phyloP scores from a whole-genome alignment of 2,888 invertebrate species.

The Melinaea menophilus region DNA sequence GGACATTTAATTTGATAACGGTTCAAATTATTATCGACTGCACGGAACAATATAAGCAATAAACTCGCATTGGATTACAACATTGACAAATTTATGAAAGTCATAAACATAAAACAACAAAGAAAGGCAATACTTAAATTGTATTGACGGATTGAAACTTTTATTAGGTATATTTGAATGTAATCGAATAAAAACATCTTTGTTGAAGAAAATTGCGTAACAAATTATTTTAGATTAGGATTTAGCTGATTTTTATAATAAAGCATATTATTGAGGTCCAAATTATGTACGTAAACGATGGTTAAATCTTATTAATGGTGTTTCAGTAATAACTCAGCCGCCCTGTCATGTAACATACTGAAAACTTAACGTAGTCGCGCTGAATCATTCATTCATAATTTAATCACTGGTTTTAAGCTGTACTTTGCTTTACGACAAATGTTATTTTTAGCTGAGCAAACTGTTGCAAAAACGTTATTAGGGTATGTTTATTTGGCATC shows the following conservation, averaged over 20 bases:
- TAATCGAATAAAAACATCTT: constrained; percentile 6
- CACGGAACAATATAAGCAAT: constrained; percentile 22
- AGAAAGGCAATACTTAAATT: constrained; percentile 21
- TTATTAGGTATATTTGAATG: constrained; percentile 22
- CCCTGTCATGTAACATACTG: too few species aligned
- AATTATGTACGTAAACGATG: too few species aligned
- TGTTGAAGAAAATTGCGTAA: constrained; percentile 15
- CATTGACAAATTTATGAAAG: constrained; percentile 30
- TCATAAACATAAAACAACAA: constrained; percentile 24
- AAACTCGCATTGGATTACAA: constrained; percentile 28
- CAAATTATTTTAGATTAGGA: constrained; percentile 8
- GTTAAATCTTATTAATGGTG: too few species aligned
- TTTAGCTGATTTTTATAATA: neutral
- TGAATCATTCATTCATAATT: too few species aligned
- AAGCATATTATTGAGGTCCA: too few species aligned
- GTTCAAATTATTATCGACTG: constrained; percentile 19
- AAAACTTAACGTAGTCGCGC: too few species aligned
- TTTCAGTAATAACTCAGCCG: too few species aligned
- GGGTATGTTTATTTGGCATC: neutral
- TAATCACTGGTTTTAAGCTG: too few species aligned
- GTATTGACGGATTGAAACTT: constrained; percentile 18
- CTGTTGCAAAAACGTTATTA: neutral
- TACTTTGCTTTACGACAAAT: too few species aligned
- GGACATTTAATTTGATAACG: constrained; percentile 22
- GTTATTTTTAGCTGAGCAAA: neutral